These are phyloP conservation scores for Amphipyra berbera DNA, from an alignment of 2,888 invertebrate species.

Conservation along the genomic window DNA sequence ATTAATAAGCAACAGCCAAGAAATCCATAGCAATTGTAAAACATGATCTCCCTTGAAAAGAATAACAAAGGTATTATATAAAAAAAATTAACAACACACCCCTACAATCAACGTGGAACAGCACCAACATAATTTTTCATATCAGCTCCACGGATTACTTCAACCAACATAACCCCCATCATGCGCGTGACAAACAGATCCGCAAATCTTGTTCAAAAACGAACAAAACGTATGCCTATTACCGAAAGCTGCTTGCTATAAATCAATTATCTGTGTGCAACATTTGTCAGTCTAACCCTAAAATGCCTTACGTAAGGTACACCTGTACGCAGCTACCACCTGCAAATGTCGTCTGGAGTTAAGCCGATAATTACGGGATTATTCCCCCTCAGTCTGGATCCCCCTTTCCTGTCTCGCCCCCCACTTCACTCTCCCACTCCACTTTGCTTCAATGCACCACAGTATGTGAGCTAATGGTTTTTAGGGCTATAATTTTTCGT, in stretches of 20 bases:
- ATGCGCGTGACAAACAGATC: slow-evolving; percentile 20
- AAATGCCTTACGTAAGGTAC: slow-evolving; percentile 66
- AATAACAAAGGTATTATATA: background rate
- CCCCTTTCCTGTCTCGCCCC: slow-evolving; percentile 69
- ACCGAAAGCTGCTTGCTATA: slow-evolving; percentile 68
- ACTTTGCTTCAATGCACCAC: slow-evolving; percentile 82
- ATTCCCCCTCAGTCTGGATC: slow-evolving; percentile 69
- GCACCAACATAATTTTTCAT: slow-evolving; percentile 26
- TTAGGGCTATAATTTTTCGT: slow-evolving; percentile 85
- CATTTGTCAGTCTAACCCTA: slow-evolving; percentile 75
- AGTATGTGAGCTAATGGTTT: slow-evolving; percentile 86
- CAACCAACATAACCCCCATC: slow-evolving; percentile 30
- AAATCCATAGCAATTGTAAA: slow-evolving; percentile 7
- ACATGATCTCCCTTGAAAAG: slow-evolving; percentile 7
- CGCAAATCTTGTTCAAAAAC: slow-evolving; percentile 45
- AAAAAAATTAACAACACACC: slow-evolving; percentile 10
- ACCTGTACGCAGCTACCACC: slow-evolving; percentile 79
- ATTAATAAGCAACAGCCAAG: background rate
- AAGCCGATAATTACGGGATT: slow-evolving; percentile 89
- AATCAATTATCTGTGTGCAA: slow-evolving; percentile 77
- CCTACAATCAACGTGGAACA: slow-evolving; percentile 33
- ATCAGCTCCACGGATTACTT: slow-evolving; percentile 34
- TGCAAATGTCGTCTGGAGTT: slow-evolving; percentile 87
- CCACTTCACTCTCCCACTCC: slow-evolving; percentile 74
- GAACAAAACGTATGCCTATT: slow-evolving; percentile 60